phyloP scores from a whole-genome alignment of 2,888 invertebrate genomes.

The Poecilus cupreus region DNA sequence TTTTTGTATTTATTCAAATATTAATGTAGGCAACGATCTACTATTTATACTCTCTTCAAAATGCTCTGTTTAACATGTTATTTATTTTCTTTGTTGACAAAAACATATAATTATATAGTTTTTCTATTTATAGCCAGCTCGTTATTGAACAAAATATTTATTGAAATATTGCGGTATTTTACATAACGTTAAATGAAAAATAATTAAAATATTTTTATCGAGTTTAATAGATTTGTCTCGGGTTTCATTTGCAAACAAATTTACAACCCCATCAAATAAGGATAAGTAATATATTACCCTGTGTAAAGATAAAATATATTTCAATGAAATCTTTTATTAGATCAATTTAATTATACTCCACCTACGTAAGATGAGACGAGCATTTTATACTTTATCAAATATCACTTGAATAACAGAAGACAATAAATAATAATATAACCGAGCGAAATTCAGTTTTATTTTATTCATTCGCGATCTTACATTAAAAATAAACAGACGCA shows the following conservation, averaged over 20 bases:
- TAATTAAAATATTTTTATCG: no score
- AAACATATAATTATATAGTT: neutral
- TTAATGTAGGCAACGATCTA: neutral
- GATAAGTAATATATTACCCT: neutral
- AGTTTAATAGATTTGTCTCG: no score
- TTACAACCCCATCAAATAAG: neutral
- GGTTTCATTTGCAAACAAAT: neutral
- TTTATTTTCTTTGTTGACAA: neutral
- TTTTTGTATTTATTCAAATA: conserved; percentile 5
- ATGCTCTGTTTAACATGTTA: neutral
- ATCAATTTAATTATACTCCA: conserved; percentile 21
- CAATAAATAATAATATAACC: conserved; percentile 34
- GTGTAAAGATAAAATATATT: conserved; percentile 30
- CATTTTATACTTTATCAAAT: conserved; percentile 26
- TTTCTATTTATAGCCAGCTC: neutral
- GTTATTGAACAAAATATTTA: neutral
- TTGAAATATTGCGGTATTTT: no score
- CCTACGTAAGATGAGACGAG: neutral
- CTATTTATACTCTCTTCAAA: no score
- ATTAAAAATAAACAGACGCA: conserved; percentile 45
- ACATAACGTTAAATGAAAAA: no score
- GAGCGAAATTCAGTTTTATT: conserved; percentile 27
- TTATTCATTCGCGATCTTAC: conserved; percentile 33
- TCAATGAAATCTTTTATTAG: conserved; percentile 11
- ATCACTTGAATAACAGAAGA: conserved; percentile 21